Percentiles rank a stretch among this genome's conserved stretches.
Evolutionary conservation across 2,113 vertebrate species (phyloP).

Genomic region (Platichthys stellatus): DNA sequence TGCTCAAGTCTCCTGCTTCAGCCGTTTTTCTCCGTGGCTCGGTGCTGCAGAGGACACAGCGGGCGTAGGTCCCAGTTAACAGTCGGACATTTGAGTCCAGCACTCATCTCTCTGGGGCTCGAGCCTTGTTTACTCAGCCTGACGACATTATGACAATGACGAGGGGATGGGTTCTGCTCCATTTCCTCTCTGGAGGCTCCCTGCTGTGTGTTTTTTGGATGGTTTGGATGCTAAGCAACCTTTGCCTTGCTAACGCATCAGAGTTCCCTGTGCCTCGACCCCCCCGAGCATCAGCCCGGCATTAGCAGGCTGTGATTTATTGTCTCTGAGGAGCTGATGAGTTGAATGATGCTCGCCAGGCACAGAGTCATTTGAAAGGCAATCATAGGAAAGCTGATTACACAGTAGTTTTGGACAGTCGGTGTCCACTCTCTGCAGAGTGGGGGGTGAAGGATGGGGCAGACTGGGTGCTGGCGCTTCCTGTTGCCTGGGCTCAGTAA

Average conservation of each 20-base stretch:
- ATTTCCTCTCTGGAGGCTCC: conserved; percentile 60
- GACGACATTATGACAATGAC: conserved; percentile 66
- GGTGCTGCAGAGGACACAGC: conserved; percentile 30
- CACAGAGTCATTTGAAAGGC: not conserved
- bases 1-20: conserved; percentile 47
- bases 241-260: conserved; percentile 35
- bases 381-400: conserved; percentile 10
- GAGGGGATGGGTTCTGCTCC: conserved; percentile 48
- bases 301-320: conserved; percentile 34
- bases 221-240: conserved; percentile 32
- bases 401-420: conserved; percentile 9
- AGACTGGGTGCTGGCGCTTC: conserved; percentile 43
- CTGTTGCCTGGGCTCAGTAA: conserved; percentile 38
- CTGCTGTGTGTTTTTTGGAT: conserved; percentile 41
- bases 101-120: conserved; percentile 21
- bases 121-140: conserved; percentile 59
- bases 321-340: conserved; percentile 13
- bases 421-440: conserved; percentile 6
- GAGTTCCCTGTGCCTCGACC: conserved; percentile 5
- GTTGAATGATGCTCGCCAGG: not conserved
- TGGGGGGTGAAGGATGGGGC: not conserved
- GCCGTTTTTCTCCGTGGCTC: conserved; percentile 38
- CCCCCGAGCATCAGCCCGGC: conserved; percentile 4
- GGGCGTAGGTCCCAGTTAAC: conserved; percentile 5
- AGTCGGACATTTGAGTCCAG: conserved; percentile 13